Conservation (phyloP, 2,797 vertebrate genomes). For the Pyrocephalus nanus region DNA sequence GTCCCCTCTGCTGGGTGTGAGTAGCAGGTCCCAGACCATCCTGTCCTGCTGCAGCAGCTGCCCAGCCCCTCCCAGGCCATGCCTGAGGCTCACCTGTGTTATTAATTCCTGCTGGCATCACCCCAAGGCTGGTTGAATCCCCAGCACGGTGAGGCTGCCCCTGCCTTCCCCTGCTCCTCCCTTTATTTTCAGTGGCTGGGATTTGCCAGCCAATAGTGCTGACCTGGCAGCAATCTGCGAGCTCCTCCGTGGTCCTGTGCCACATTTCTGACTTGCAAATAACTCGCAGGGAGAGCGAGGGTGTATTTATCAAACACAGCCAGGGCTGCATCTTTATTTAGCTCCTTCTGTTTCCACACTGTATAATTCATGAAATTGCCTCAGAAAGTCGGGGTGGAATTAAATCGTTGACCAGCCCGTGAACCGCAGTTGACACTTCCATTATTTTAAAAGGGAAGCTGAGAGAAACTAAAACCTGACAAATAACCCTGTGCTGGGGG, state of each 20-base stretch:
- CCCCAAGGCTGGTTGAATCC: not conserved
- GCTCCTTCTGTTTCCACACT: slow-evolving; percentile 73
- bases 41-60: not conserved
- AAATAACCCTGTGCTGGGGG: not conserved
- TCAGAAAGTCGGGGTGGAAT: slow-evolving; percentile 43
- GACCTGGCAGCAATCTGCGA: slow-evolving; percentile 78
- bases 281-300: slow-evolving; percentile 70
- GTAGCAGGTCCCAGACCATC: not conserved
- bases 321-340: slow-evolving; percentile 82
- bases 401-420: slow-evolving; percentile 41
- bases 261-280: slow-evolving; percentile 80
- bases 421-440: slow-evolving; percentile 41
- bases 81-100: not conserved
- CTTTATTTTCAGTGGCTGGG: slow-evolving; percentile 36
- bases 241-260: slow-evolving; percentile 74
- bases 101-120: not conserved
- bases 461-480: slow-evolving; percentile 18
- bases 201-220: slow-evolving; percentile 71
- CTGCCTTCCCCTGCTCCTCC: not conserved
- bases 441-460: slow-evolving; percentile 41
- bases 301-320: slow-evolving; percentile 84
- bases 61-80: not conserved
- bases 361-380: slow-evolving; percentile 75
- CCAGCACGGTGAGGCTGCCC: not conserved
- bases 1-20: not conserved